Base-by-base conservation (phyloP, 2,888 invertebrate genomes). In the Plagodis pulveraria region DNA sequence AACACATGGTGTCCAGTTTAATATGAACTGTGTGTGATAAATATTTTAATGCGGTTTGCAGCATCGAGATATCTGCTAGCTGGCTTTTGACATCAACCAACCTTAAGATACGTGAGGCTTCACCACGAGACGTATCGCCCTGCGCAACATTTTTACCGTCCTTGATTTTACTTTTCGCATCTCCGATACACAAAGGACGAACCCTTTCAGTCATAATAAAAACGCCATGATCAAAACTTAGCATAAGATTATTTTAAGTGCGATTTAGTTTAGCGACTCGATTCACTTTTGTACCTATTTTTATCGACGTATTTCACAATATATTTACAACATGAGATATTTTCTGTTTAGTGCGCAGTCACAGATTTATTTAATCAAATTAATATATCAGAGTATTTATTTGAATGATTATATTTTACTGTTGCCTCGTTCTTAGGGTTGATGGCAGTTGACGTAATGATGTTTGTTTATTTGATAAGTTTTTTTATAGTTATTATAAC, bases 61-160 rank as follows among this genome's bases (percentile, higher is more conserved):
- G 93, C 93, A 87, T 93, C 93, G 88, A 93, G 93, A 82, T 93
- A 93, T 80, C 93, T 93, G 82, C 93, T 93, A 80, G 91, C 93
- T 87, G 93, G 93, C 87, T 93, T 93, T 93, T 93, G 93, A 93
- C 93, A 91, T 78, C 90, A 87, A 87, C 84, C 87, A 81, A 77
- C 89, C 81, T 71, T 91, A 89, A 86, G 89, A 90, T 89, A 87
- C 89, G 86, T 82, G 84, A 86, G 91, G 80, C 81, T 77, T 71
- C 89, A 78, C 71, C 81, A 85, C 78, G 81, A 89, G 76, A 80
- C 89, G 84, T 91, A 87, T 85, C 88, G 77, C 65, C 84, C 87
- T 71, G 72, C 87, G 86, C 91, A 89, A 72, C 91, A 91, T 74
- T 86, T 81, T 85, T 87, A 84, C 87, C 89, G 89, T 89, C 91